phyloP scores from a whole-genome alignment of 2,888 invertebrate genomes.

The Drepanosiphum platanoidis region DNA sequence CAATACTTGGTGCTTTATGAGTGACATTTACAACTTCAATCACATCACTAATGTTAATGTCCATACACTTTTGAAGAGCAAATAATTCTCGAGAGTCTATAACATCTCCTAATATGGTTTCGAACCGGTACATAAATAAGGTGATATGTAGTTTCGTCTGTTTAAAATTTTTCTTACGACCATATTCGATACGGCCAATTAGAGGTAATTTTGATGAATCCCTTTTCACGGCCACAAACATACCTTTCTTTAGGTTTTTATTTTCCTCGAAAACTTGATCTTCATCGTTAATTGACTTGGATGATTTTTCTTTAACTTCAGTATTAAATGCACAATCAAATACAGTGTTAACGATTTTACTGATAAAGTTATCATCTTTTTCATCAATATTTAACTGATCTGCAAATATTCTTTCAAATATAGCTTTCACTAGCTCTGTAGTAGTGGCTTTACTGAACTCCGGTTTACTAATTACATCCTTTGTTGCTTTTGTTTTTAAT shows the following conservation, averaged over 20 bases:
- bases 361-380: no score
- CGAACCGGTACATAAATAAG: constrained; percentile 72
- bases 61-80: constrained; percentile 66
- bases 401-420: constrained; percentile 82
- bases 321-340: neutral
- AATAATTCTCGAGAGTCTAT: constrained; percentile 81
- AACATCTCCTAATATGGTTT: constrained; percentile 82
- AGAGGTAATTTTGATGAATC: neutral
- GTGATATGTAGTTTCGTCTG: neutral
- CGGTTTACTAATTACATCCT: neutral
- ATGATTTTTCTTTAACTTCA: no score
- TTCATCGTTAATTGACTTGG: no score
- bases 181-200: constrained; percentile 7
- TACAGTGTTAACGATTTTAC: constrained; percentile 66
- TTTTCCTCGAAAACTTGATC: neutral
- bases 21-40: neutral
- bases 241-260: neutral
- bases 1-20: neutral
- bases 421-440: constrained; percentile 78
- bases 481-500: constrained; percentile 31
- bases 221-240: constrained; percentile 3
- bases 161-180: neutral
- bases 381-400: constrained; percentile 75
- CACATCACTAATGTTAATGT: neutral
- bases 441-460: constrained; percentile 81